Conservation (phyloP, 1,140 invertebrate species). For the Lepidostoma basale region DNA sequence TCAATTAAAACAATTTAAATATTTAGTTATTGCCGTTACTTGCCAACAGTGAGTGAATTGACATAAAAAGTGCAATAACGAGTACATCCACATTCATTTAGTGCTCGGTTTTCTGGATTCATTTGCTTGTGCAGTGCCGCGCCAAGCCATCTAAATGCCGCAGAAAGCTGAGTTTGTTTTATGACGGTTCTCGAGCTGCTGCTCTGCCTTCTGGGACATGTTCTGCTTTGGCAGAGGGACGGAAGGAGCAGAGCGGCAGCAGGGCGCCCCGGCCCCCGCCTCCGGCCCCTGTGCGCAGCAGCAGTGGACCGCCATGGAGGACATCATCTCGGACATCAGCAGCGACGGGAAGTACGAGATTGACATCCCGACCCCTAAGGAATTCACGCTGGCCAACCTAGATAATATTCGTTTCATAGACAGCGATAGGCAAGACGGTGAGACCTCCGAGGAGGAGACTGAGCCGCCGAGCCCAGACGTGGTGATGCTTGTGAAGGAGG, state of each 20-base stretch:
- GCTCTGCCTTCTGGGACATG: constrained; percentile 41
- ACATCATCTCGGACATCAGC: constrained; percentile 41
- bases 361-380: constrained; percentile 49
- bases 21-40: too few relatives aligned
- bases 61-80: too few relatives aligned
- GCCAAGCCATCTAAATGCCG: constrained; percentile 34
- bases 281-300: not conserved
- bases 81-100: too few relatives aligned
- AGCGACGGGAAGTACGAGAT: constrained; percentile 45
- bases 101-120: too few relatives aligned
- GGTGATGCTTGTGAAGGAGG: constrained; percentile 15
- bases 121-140: not conserved
- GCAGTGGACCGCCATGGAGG: constrained; percentile 5
- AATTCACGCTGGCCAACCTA: constrained; percentile 46
- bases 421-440: constrained; percentile 40
- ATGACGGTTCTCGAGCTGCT: constrained; percentile 44
- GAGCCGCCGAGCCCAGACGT: constrained; percentile 47
- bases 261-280: not conserved
- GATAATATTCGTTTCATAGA: constrained; percentile 45
- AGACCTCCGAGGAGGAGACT: constrained; percentile 47
- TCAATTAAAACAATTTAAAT: too few relatives aligned
- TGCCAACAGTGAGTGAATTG: too few relatives aligned
- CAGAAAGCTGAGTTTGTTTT: constrained; percentile 36
- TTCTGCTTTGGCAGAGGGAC: constrained; percentile 43
- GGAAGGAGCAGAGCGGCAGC: constrained; percentile 30